Evolutionary conservation across 2,888 invertebrate genomes (phyloP), one percentile per base, ranked within the genome.

Genomic region (Spodoptera exigua): DNA sequence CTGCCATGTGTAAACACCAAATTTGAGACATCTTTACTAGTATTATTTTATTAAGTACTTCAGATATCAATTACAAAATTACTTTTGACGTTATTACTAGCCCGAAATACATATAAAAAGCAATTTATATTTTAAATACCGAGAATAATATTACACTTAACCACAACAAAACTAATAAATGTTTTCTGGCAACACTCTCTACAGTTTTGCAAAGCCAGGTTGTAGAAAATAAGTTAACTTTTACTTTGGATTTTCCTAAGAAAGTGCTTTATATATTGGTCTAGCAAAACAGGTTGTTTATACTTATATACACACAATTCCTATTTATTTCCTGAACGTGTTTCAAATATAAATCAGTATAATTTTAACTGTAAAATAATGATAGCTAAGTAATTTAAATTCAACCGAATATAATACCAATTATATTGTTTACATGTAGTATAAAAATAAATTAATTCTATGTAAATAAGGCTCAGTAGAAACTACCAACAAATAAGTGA

Each of bases 191-290:
- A 74, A 68, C 47, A 69, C 39, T 73, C 35, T 53, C 61, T 43
- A 60, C 18, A 27, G 27, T 51, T 73, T 68, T 54, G 53, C 47
- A 68, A 54, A 68, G 69, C 61, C 74, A 68, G 69, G 61, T 47
- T 44, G 61, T 51, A 45, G 61, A 39, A 60, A 68, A 60, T 60
- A 44, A 40, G 74, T 54, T 51, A 34, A 61, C 68, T 74, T 68
- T 68, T 68, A 68, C 74, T 55, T 37, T 2, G 68, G 74, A 55
- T 68, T 68, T 68, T 68, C 74, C 68, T 18, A 21, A 52, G 68
- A 73, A 68, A 68, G 74, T 60, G 46, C 3, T 73, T 68, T 59
- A 46, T 60, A 54, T 54, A 65, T 66, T 18, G 27, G 14, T 13
- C 32, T 34, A 46, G 36, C 53, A 51, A 68, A 67, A 67, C 44